A percentile compares a stretch with the other conserved stretches of the same genome.
Conservation (phyloP, 2,797 vertebrate species). For the Cryptoblepharus egeriae region DNA sequence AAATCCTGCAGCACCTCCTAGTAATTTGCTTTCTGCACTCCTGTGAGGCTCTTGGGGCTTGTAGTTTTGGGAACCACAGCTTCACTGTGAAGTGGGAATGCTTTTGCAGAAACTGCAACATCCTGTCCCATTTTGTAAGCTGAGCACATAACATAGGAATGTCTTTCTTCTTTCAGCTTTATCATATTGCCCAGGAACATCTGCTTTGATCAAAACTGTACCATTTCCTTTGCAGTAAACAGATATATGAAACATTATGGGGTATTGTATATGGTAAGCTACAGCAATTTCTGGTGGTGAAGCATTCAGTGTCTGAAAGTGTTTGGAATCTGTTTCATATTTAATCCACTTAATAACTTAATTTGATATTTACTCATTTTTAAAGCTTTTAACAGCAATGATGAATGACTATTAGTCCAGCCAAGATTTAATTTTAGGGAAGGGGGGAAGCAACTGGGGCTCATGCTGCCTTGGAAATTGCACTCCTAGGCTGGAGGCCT, state of each 20-base stretch:
- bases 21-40: background rate
- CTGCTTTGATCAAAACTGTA: background rate
- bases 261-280: background rate
- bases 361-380: conserved; percentile 27
- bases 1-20: conserved; percentile 6
- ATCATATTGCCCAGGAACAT: background rate
- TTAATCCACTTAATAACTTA: background rate
- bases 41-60: background rate
- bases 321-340: conserved; percentile 38
- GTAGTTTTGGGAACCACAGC: conserved; percentile 12
- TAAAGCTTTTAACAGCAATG: background rate
- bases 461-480: background rate
- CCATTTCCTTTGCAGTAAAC: background rate
- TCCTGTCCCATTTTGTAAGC: conserved; percentile 30
- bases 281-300: conserved; percentile 7
- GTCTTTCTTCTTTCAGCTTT: conserved; percentile 48
- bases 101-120: conserved; percentile 12
- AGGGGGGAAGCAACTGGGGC: background rate
- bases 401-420: background rate
- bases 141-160: background rate
- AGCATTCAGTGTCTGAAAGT: conserved; percentile 9
- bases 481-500: background rate
- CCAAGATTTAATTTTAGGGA: background rate
- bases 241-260: background rate
- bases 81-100: background rate